Conservation (phyloP, 2,113 vertebrate species). For the Pantherophis guttatus region DNA sequence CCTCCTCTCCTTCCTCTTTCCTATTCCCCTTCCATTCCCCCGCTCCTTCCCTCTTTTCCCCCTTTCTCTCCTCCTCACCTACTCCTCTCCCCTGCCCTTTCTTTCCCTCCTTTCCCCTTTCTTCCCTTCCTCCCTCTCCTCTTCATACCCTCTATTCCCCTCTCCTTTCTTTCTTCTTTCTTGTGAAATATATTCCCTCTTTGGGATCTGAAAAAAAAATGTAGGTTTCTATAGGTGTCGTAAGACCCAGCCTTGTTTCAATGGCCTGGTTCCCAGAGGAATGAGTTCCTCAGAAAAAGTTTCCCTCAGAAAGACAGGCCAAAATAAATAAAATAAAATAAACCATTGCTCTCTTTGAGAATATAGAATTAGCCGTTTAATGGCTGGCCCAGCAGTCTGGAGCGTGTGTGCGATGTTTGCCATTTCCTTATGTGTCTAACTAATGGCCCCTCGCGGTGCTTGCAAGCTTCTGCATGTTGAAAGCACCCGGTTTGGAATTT, state of each 20-base stretch:
- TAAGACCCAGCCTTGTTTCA: neutral
- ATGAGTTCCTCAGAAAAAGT: neutral
- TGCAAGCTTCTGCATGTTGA: neutral
- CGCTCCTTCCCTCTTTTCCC: no score
- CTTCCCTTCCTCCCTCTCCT: no score
- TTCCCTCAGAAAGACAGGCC: neutral
- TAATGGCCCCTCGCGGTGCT: neutral
- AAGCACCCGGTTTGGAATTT: neutral
- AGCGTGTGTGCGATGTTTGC: neutral
- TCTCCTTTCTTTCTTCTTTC: no score
- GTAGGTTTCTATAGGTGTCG: neutral
- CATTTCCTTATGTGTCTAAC: neutral
- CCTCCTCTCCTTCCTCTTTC: no score
- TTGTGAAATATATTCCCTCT: no score
- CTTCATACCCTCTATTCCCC: no score
- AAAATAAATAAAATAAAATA: neutral
- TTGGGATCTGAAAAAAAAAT: neutral
- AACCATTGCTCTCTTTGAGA: constrained; percentile 21
- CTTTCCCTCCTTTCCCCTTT: no score
- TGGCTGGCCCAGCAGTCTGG: neutral
- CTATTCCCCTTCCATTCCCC: no score
- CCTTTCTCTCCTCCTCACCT: no score
- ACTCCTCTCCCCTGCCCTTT: no score
- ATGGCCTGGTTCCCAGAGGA: neutral
- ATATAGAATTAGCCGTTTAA: neutral